Conservation (phyloP, 2,797 vertebrate species). For the Rhinella marina region DNA sequence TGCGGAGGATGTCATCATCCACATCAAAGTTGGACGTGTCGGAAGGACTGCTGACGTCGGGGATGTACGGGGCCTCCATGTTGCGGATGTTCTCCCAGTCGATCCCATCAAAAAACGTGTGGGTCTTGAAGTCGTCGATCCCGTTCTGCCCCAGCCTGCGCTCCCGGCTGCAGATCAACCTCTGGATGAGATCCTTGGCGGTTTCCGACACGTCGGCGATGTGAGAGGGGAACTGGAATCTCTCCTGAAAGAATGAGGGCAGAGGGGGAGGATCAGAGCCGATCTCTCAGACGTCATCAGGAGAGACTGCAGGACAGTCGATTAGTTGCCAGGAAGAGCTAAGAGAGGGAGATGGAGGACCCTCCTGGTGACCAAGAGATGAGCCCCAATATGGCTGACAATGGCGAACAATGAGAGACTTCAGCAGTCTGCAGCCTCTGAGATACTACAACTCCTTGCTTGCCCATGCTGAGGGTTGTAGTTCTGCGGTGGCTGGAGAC, state of each 20-base stretch:
- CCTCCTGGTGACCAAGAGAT: not conserved
- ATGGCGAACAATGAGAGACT: not conserved
- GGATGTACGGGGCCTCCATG: slow-evolving; percentile 92
- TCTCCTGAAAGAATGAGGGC: slow-evolving; percentile 76
- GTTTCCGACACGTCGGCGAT: slow-evolving; percentile 90
- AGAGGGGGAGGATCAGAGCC: not conserved
- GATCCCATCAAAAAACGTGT: slow-evolving; percentile 89
- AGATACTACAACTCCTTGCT: not conserved
- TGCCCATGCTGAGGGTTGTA: not conserved
- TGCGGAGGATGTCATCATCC: slow-evolving; percentile 92
- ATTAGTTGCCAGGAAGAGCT: not conserved
- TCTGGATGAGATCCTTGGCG: slow-evolving; percentile 93
- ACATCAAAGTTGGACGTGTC: slow-evolving; percentile 98
- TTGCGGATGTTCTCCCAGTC: slow-evolving; percentile 93
- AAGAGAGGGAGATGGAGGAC: not conserved
- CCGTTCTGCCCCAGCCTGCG: slow-evolving; percentile 89
- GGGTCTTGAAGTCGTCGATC: slow-evolving; percentile 90
- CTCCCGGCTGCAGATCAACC: slow-evolving; percentile 90
- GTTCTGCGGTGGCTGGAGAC: not conserved
- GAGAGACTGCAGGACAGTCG: too few relatives aligned
- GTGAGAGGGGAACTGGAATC: slow-evolving; percentile 94
- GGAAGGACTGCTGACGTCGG: slow-evolving; percentile 95
- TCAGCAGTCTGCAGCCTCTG: not conserved
- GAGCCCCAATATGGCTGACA: not conserved
- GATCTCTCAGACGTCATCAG: not conserved